A percentile compares a stretch with the other conserved stretches of the same genome.
Evolutionary conservation across 2,113 vertebrate genomes (phyloP).

Genomic region (Tautogolabrus adspersus): DNA sequence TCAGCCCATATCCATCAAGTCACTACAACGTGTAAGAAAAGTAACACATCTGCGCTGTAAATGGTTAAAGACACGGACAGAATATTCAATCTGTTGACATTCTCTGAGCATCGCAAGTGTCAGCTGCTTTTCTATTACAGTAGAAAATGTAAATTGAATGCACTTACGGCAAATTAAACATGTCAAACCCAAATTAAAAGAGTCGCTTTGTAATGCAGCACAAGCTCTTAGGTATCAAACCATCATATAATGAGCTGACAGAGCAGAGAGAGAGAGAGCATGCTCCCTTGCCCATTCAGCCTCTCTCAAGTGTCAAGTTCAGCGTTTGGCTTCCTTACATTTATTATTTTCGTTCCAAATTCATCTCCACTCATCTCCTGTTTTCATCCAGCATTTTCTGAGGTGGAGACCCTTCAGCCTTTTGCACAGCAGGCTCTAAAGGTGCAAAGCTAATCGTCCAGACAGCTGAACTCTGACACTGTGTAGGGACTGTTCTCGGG

Average conservation of each 20-base stretch:
- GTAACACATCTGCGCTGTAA: neutral
- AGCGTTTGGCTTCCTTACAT: neutral
- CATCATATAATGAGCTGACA: conserved; percentile 9
- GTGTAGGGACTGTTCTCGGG: conserved; percentile 16
- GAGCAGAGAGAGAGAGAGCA: neutral
- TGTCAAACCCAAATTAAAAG: conserved; percentile 12
- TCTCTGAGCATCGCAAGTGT: neutral
- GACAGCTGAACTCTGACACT: conserved; percentile 55
- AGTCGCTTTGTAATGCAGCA: neutral
- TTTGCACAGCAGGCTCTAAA: conserved; percentile 20
- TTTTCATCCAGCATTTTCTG: conserved; percentile 5
- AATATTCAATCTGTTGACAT: neutral
- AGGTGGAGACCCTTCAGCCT: conserved; percentile 44
- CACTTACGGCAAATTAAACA: neutral
- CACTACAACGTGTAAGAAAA: neutral
- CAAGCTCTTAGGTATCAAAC: neutral
- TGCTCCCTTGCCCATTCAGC: neutral
- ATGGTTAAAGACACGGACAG: too few species aligned
- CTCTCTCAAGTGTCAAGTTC: neutral
- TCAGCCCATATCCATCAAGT: neutral
- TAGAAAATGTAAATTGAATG: conserved; percentile 2
- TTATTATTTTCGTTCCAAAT: neutral
- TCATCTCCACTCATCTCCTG: conserved; percentile 38
- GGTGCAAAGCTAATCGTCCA: conserved; percentile 52
- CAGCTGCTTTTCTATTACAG: neutral